Percentiles rank a stretch among this genome's conserved stretches.
These are phyloP conservation scores for Lacanobia oleracea DNA, from an alignment of 2,888 invertebrate species.

Conservation along the genomic window DNA sequence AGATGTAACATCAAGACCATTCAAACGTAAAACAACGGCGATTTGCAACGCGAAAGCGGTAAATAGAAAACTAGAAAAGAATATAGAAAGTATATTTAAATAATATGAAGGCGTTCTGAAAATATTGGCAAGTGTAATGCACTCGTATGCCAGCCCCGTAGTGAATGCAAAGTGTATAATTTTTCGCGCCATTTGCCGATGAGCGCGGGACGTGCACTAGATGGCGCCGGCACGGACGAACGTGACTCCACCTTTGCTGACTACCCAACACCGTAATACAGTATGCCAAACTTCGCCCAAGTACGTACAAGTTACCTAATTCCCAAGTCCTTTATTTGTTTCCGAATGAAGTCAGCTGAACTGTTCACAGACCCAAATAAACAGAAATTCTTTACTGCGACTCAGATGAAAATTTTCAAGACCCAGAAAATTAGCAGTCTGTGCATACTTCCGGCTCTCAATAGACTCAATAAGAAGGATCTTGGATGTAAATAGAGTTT, in stretches of 20 bases:
- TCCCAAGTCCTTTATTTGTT: slow-evolving; percentile 56
- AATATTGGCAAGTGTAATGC: slow-evolving; percentile 65
- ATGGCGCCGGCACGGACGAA: slow-evolving; percentile 75
- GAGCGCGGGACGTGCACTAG: slow-evolving; percentile 71
- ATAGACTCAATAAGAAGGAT: slow-evolving; percentile 48
- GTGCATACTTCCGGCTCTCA: slow-evolving; percentile 37
- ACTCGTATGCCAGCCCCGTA: slow-evolving; percentile 53
- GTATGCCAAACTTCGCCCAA: slow-evolving; percentile 47
- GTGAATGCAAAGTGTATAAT: slow-evolving; percentile 79
- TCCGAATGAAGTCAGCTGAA: slow-evolving; percentile 39
- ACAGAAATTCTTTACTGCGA: slow-evolving; percentile 23
- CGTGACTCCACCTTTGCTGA: slow-evolving; percentile 70
- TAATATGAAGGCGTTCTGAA: slow-evolving; percentile 41
- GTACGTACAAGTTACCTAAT: slow-evolving; percentile 52
- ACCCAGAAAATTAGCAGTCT: slow-evolving; percentile 42
- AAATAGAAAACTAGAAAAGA: slow-evolving; percentile 41
- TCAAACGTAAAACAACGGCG: slow-evolving; percentile 5
- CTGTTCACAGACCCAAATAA: slow-evolving; percentile 26
- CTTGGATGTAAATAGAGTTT: slow-evolving; percentile 51
- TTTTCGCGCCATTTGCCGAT: slow-evolving; percentile 84
- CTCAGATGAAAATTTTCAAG: slow-evolving; percentile 41
- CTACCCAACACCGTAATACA: slow-evolving; percentile 41
- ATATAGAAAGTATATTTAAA: slow-evolving; percentile 48
- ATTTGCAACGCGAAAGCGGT: slow-evolving; percentile 20
- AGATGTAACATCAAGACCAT: slow-evolving; percentile 5